Evolutionary conservation across 2,888 invertebrate species (phyloP).

Genomic region (Drosophila prostipennis): DNA sequence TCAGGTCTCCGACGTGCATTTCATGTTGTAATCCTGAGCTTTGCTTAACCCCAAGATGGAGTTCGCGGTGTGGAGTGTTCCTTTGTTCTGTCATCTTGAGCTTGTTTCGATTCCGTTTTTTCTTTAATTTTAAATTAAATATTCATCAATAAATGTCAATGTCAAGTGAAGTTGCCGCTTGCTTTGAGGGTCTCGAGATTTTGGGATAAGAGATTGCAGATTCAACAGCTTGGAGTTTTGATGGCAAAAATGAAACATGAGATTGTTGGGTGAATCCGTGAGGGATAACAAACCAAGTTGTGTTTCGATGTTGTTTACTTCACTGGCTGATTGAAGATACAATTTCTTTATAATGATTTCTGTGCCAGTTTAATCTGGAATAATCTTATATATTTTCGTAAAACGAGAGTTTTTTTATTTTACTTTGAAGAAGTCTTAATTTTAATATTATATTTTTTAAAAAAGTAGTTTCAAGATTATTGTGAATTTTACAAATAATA

Average conservation of each 20-base stretch:
- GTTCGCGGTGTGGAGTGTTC: conserved; percentile 14
- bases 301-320: background rate
- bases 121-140: conserved; percentile 34
- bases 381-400: background rate
- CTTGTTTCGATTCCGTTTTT: conserved; percentile 31
- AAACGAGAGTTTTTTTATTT: too few relatives aligned
- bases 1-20: conserved; percentile 23
- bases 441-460: too few relatives aligned
- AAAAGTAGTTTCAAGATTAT: too few relatives aligned
- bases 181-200: conserved; percentile 13
- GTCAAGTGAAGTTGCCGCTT: conserved; percentile 45
- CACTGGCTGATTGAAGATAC: background rate
- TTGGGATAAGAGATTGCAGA: conserved; percentile 21
- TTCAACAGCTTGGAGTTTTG: background rate
- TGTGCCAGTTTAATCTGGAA: background rate
- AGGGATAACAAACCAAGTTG: background rate
- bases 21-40: conserved; percentile 34
- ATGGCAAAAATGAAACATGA: conserved; percentile 11
- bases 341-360: background rate
- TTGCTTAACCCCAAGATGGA: conserved; percentile 8
- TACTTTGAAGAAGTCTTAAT: too few relatives aligned
- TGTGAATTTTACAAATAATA: too few relatives aligned
- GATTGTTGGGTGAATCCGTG: background rate
- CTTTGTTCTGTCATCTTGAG: conserved; percentile 58
- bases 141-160: conserved; percentile 61